These are phyloP conservation scores for Syndactyla subalaris DNA, from an alignment of 2,797 vertebrate genomes.

Conservation along the genomic window DNA sequence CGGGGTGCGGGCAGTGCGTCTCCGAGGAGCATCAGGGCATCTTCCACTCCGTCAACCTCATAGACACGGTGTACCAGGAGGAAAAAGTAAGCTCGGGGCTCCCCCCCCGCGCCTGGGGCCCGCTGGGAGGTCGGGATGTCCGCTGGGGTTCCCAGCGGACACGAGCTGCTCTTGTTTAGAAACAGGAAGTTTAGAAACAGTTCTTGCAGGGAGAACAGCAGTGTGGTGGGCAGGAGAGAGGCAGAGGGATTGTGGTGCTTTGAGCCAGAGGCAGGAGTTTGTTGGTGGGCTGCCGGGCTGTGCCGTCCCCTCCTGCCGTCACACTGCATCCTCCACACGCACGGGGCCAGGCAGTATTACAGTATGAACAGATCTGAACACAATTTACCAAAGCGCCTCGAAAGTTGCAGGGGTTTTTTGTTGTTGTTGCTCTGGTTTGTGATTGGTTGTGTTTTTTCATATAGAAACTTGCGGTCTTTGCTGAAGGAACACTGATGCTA, in stretches of 20 bases:
- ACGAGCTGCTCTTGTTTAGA: not conserved
- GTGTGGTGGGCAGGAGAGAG: not conserved
- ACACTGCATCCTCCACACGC: accelerated
- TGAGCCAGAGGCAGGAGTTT: accelerated
- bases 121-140: not conserved
- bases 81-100: constrained; percentile 61
- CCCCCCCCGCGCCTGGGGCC: not conserved
- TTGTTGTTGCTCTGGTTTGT: not conserved
- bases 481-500: not conserved
- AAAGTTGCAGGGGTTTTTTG: not conserved
- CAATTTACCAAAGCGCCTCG: accelerated
- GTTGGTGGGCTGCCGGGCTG: accelerated
- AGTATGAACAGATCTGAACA: not conserved
- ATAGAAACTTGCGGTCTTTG: too few species aligned
- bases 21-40: constrained; percentile 68
- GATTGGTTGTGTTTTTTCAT: not conserved
- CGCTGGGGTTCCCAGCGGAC: accelerated
- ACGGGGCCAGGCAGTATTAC: accelerated
- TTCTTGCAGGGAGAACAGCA: too few species aligned
- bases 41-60: constrained; percentile 74
- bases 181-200: not conserved
- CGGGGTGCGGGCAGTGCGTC: constrained; percentile 70
- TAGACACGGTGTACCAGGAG: constrained; percentile 71
- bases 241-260: not conserved
- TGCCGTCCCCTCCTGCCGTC: not conserved